Conservation (phyloP, 2,113 vertebrate genomes). For the Mandrillus leucophaeus region DNA sequence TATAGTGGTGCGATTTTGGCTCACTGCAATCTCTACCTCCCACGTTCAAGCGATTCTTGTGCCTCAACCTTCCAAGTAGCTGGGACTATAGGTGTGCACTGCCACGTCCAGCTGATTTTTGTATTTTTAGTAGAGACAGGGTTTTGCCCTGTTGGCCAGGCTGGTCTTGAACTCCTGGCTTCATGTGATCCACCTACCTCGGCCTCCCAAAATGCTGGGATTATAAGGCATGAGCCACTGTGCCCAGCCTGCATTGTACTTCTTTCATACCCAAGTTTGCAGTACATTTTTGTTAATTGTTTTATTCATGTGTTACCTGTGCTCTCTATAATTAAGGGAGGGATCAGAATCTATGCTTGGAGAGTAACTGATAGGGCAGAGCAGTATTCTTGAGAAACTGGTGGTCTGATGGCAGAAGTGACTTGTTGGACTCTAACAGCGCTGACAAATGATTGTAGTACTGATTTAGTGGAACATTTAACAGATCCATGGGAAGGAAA, state of each 20-base stretch:
- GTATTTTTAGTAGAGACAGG: too few species aligned
- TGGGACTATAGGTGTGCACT: too few species aligned
- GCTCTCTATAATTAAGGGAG: constrained; percentile 1
- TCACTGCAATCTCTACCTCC: too few species aligned
- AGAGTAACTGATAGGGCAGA: neutral
- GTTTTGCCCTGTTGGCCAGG: too few species aligned
- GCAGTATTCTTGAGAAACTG: neutral
- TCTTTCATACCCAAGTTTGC: neutral
- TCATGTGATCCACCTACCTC: too few species aligned
- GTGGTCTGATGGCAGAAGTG: neutral
- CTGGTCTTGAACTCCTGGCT: too few species aligned
- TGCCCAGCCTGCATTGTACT: neutral
- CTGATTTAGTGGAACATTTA: neutral
- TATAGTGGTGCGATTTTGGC: too few species aligned
- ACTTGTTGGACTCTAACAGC: neutral
- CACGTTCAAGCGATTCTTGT: too few species aligned
- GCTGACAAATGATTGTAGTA: neutral
- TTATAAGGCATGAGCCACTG: too few species aligned
- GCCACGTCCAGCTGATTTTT: too few species aligned
- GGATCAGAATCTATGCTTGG: neutral
- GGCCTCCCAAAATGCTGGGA: too few species aligned
- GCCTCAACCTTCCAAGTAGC: too few species aligned
- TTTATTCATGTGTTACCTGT: neutral
- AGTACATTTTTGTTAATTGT: neutral
- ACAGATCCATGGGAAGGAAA: neutral